Evolutionary conservation across 2,888 invertebrate species (phyloP).

Genomic region (Tetanocera ferruginea): DNA sequence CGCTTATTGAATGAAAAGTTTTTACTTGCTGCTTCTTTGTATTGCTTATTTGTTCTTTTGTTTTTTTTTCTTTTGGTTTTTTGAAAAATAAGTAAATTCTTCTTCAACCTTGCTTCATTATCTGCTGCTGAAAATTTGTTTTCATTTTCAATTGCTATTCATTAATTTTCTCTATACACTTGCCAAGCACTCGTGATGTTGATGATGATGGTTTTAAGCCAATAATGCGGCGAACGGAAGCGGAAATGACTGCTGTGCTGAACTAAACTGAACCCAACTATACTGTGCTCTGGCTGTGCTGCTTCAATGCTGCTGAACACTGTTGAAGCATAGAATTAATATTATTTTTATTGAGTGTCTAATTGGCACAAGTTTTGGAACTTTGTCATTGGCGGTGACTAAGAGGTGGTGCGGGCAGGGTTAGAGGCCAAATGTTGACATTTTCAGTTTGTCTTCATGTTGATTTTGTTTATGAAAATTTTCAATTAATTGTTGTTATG

Average conservation of each 20-base stretch:
- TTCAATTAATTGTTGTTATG: neutral
- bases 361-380: conserved; percentile 31
- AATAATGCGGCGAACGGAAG: conserved; percentile 24
- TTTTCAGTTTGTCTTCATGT: conserved; percentile 1
- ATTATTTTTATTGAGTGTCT: conserved; percentile 32
- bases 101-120: conserved; percentile 17
- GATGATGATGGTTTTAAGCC: neutral
- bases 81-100: conserved; percentile 10
- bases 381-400: neutral
- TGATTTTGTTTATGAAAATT: conserved; percentile 13
- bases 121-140: conserved; percentile 28
- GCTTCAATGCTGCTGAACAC: neutral
- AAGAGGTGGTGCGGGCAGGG: neutral
- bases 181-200: neutral
- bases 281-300: neutral
- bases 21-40: neutral
- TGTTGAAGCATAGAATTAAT: conserved; percentile 27
- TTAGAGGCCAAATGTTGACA: neutral
- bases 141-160: conserved; percentile 34
- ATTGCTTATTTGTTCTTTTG: neutral
- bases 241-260: conserved; percentile 17
- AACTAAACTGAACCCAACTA: neutral
- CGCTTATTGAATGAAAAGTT: conserved; percentile 10
- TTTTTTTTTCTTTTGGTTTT: neutral
- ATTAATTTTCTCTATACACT: conserved; percentile 24